Evolutionary conservation across 2,888 invertebrate species (phyloP).

Genomic region (Orgyia antiqua): DNA sequence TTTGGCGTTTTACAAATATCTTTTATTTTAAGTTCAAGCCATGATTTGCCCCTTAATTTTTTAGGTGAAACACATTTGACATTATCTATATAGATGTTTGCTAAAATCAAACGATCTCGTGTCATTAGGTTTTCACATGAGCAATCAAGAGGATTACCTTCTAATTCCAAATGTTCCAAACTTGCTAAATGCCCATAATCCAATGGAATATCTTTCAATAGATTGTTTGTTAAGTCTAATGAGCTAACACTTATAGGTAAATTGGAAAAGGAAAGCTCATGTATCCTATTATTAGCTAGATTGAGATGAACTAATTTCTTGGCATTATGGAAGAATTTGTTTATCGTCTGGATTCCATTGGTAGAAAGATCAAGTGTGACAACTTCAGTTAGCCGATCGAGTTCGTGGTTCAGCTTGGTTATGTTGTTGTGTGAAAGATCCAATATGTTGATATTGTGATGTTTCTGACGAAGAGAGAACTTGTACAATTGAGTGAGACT

Average conservation of each 20-base stretch:
- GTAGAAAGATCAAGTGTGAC: constrained; percentile 81
- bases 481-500: constrained; percentile 88
- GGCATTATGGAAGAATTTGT: constrained; percentile 77
- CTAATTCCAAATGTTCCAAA: constrained; percentile 81
- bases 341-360: constrained; percentile 77
- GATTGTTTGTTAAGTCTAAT: constrained; percentile 80
- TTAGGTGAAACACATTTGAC: constrained; percentile 76
- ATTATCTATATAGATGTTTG: constrained; percentile 73
- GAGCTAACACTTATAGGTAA: constrained; percentile 79
- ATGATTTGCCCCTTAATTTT: constrained; percentile 69
- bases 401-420: constrained; percentile 73
- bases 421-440: constrained; percentile 82
- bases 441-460: constrained; percentile 74
- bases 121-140: constrained; percentile 82
- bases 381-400: constrained; percentile 78
- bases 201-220: constrained; percentile 77
- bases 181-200: constrained; percentile 75
- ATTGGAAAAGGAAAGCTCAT: constrained; percentile 67
- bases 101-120: constrained; percentile 78
- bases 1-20: constrained; percentile 71
- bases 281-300: constrained; percentile 80
- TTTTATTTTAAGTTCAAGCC: constrained; percentile 78
- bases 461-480: constrained; percentile 65
- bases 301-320: constrained; percentile 78
- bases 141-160: constrained; percentile 84